Base-by-base conservation (phyloP, 2,113 vertebrate genomes). In the Cololabis saira region DNA sequence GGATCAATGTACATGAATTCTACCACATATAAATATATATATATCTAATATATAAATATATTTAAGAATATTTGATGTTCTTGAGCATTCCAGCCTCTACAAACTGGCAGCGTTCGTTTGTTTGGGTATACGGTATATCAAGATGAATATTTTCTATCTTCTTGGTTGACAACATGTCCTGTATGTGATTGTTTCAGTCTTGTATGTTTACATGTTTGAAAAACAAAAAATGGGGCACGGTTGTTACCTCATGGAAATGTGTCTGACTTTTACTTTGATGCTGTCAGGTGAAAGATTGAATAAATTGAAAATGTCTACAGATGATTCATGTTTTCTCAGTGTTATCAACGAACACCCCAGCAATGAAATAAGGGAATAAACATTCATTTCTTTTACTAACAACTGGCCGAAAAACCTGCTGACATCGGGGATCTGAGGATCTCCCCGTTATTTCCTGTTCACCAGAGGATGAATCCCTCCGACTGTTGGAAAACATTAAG, bases 181-280 rank as follows among this genome's bases (percentile, higher is more conserved):
- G 86, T 89, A 77, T 87, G 88, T 88, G 80, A 86, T 88, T 83
- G 90, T 90, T 92, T 90, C 69, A 74, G 87, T 92, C 89, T 86
- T 91, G 91, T 90, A 84, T 85, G 89, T 94, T 93, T 93, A 92
- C 91, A 90, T 91, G 90, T 92, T 86, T 86, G 64, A 85, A 80
- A 82, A 83, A 70, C 61, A 92, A 93, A 90, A 93, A 94, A 93
- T 58, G 59, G 64, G 57, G 42, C 12, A 43, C 42, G 3, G 42
- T 4, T 15, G 42, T 47, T 18, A 0, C 45, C 9, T 47, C n/a
- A n/a, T 5, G 1, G 1, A 37, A 7, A 11, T 9, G 33, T 37
- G 33, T 37, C 33, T 37, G 33, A 37, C 33, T 37, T 37, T 37
- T 37, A 37, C 10, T 4, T 37, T 37, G 33, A 37, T 9, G 6